phyloP scores from a whole-genome alignment of 2,113 vertebrate species.

The Colius striatus region DNA sequence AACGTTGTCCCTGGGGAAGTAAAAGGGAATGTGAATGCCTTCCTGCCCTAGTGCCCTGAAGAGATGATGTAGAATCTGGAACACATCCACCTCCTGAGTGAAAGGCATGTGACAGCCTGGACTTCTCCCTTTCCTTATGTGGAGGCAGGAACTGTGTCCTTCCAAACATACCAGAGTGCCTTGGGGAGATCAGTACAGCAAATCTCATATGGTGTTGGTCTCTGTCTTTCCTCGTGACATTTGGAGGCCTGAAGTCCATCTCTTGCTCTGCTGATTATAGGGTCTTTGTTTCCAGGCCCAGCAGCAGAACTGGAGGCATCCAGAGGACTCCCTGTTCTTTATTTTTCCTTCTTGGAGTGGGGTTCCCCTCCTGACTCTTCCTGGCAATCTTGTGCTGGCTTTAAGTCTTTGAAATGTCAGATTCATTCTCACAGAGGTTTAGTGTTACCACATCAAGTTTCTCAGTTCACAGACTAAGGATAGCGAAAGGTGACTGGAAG shows the following conservation, averaged over 20 bases:
- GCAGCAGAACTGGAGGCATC: background rate
- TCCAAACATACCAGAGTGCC: background rate
- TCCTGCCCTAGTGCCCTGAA: constrained; percentile 7
- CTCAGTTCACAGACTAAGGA: background rate
- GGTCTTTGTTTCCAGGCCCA: background rate
- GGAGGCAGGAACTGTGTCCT: background rate
- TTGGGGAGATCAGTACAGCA: background rate
- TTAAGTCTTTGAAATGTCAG: background rate
- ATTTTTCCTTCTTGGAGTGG: background rate
- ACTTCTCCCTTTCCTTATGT: background rate
- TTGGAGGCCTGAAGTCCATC: background rate
- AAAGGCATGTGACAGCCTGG: background rate
- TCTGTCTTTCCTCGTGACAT: background rate
- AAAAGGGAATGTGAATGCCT: background rate
- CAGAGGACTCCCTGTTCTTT: background rate
- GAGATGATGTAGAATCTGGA: background rate
- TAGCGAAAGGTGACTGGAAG: background rate
- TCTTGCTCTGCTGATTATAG: background rate
- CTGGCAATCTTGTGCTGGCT: background rate
- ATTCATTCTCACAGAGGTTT: background rate
- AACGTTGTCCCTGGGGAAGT: constrained; percentile 21
- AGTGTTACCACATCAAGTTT: background rate
- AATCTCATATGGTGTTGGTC: background rate
- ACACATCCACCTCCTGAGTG: background rate
- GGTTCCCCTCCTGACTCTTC: background rate